Evolutionary conservation across 2,888 invertebrate genomes (phyloP), one percentile per base, ranked within the genome.

Genomic region (Drosophila nigritarsus): DNA sequence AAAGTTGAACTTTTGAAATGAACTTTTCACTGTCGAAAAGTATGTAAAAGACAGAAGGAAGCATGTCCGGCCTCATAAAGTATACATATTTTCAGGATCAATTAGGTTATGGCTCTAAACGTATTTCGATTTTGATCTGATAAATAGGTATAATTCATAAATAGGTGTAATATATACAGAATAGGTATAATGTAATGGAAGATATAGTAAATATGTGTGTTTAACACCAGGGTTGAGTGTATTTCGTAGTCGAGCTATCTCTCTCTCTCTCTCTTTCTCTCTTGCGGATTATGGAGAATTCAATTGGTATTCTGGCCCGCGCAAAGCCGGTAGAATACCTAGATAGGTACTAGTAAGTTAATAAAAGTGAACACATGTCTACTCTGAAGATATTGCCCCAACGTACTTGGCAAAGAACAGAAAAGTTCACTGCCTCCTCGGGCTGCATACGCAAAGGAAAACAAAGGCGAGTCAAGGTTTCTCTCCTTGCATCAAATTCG

Each of bases 391-490:
- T 36, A 24, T 15, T 24, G 51, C 36, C 38, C 24, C 53, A 49
- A 45, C 40, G 60, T 27, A 36, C 49, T 51, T 32, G 27, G 32
- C 34, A 29, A 61, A 61, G 64, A 75, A 82, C 67, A 62, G 60
- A 69, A 82, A 70, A 83, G 87, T 85, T 90, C 89, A 85, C 68
- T 84, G 89, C 73, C 90, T 84, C 42, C 38, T 59, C 63, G 65
- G 64, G 58, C 40, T 73, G 63, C 59, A 66, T 63, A 73, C 45
- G 24, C 24, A 34, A 54, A 54, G 32, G 70, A 82, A 84, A 71
- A 77, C 87, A 88, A 88, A 82, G 80, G 70, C 64, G 59, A 84
- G 86, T 88, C 84, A 84, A 90, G 89, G 90, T 88, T 88, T 88
- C 73, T 69, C 73, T 69, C 51, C 42, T 64, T 72, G 49, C 45